These are phyloP conservation scores for Phaethon lepturus DNA, from an alignment of 2,113 vertebrate genomes.

Conservation along the genomic window DNA sequence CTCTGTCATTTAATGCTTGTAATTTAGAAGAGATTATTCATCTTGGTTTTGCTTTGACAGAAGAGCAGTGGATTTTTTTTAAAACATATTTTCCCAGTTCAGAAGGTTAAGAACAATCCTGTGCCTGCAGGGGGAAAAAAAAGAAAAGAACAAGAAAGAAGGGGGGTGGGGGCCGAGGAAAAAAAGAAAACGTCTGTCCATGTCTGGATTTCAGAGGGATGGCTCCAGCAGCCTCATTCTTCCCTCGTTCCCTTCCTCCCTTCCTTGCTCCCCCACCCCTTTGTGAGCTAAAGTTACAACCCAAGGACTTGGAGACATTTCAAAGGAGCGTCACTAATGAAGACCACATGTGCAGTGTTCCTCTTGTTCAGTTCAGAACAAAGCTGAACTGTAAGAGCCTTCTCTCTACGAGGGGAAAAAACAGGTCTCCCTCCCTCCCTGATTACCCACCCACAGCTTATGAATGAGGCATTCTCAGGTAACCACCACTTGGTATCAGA, in stretches of 20 bases:
- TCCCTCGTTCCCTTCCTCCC: background rate
- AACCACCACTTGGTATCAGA: background rate
- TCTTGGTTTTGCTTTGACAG: constrained; percentile 16
- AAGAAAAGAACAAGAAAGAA: background rate
- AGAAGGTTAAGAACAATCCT: constrained; percentile 19
- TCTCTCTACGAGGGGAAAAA: background rate
- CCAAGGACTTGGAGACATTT: constrained; percentile 55
- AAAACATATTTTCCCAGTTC: background rate
- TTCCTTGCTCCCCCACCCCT: constrained; percentile 4
- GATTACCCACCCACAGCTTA: background rate
- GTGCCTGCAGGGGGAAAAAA: background rate
- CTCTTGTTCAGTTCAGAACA: constrained; percentile 31
- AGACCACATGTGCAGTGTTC: constrained; percentile 35
- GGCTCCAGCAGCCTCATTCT: constrained; percentile 21
- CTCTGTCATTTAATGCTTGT: background rate
- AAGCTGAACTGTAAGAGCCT: constrained; percentile 43
- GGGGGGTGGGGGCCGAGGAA: accelerated
- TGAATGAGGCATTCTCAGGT: constrained; percentile 45
- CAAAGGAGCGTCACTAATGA: constrained; percentile 55
- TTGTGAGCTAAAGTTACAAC: constrained; percentile 61
- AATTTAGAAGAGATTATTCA: constrained; percentile 29
- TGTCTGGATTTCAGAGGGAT: constrained; percentile 22
- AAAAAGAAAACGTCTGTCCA: background rate
- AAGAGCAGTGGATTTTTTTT: background rate
- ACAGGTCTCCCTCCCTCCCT: background rate